These are phyloP conservation scores for Alfaro cultratus DNA, from an alignment of 2,797 vertebrate species.

Conservation along the genomic window DNA sequence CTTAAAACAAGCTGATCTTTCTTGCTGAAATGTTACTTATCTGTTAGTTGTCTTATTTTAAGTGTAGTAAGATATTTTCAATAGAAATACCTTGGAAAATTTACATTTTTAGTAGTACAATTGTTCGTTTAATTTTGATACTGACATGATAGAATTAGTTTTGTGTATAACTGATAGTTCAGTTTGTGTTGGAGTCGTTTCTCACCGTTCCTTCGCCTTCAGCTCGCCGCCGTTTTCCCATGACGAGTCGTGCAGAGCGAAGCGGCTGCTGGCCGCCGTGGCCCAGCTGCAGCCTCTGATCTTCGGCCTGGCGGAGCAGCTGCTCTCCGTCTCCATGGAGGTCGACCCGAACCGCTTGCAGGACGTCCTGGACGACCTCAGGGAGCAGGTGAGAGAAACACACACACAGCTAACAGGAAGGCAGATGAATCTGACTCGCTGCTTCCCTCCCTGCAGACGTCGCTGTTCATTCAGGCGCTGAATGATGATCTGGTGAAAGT, in stretches of 20 bases:
- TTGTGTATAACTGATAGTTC: too few species aligned
- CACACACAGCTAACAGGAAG: neutral
- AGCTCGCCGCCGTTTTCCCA: constrained; percentile 79
- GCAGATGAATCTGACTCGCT: neutral
- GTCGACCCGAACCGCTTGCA: constrained; percentile 19
- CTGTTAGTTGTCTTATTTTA: too few species aligned
- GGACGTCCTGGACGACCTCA: constrained; percentile 41
- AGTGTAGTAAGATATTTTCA: too few species aligned
- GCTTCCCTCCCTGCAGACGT: constrained; percentile 76
- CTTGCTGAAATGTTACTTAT: too few species aligned
- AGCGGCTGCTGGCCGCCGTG: constrained; percentile 88
- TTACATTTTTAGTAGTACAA: too few species aligned
- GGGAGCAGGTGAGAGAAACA: constrained; percentile 39
- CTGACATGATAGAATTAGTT: too few species aligned
- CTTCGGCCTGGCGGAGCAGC: constrained; percentile 83
- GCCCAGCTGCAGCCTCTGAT: constrained; percentile 89
- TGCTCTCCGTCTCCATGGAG: constrained; percentile 57
- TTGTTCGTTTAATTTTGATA: too few species aligned
- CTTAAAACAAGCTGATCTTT: too few species aligned
- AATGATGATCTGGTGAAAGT: constrained; percentile 92
- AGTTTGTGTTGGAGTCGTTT: too few species aligned
- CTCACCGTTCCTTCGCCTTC: neutral
- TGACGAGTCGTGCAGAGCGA: constrained; percentile 88
- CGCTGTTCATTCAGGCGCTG: constrained; percentile 89
- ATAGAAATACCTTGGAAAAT: too few species aligned